A percentile compares a stretch with the other conserved stretches of the same genome.
phyloP scores from a whole-genome alignment of 2,113 vertebrate species.

The Pseudopodoces humilis region DNA sequence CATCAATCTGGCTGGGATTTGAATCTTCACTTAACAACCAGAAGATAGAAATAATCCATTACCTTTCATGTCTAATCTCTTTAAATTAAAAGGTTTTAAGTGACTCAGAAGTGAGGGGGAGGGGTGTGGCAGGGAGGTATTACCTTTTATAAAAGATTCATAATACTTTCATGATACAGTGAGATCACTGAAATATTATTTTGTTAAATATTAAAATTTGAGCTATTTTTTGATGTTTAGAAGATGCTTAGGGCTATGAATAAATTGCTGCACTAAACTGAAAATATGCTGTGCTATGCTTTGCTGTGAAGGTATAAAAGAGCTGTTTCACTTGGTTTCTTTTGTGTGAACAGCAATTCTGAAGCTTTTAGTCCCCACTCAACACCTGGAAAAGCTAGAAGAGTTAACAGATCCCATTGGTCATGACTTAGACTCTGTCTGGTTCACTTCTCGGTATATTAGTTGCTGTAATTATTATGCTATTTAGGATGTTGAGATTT shows the following conservation, averaged over 20 bases:
- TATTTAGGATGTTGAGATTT: not conserved
- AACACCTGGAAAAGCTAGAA: not conserved
- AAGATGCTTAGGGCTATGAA: not conserved
- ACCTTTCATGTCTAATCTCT: not conserved
- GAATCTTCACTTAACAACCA: not conserved
- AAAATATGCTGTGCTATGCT: not conserved
- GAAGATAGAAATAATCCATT: not conserved
- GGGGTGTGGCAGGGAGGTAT: accelerated
- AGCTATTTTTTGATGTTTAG: not conserved
- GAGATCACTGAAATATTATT: not conserved
- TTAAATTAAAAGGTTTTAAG: not conserved
- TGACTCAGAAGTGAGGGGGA: not conserved
- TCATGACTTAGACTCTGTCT: not conserved
- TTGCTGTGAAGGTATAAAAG: not conserved
- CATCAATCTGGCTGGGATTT: not conserved
- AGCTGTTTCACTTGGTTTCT: not conserved
- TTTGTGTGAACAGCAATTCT: not conserved
- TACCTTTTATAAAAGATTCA: not conserved
- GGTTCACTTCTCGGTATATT: not conserved
- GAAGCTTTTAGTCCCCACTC: not conserved
- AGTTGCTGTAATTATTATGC: not conserved
- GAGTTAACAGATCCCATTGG: not conserved
- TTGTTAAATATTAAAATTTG: not conserved
- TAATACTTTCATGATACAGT: not conserved
- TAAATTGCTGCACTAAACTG: not conserved